Conservation (phyloP, 2,113 vertebrate species). For the Solea senegalensis region DNA sequence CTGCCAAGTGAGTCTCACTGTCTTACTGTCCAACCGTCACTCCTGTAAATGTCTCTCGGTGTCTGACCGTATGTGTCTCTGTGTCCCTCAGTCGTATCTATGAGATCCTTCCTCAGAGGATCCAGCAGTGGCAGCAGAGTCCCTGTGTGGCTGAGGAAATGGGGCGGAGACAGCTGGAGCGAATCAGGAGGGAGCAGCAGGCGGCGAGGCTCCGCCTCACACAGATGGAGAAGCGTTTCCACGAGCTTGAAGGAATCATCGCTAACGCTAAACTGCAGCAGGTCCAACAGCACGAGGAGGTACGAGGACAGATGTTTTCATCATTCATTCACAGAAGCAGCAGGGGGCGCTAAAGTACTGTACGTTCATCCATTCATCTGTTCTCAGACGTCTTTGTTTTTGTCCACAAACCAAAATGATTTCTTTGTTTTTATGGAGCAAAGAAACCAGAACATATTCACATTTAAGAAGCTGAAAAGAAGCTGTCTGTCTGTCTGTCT, state of each 20-base stretch:
- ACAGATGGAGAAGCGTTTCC: conserved; percentile 92
- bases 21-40: no score
- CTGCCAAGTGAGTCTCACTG: conserved; percentile 85
- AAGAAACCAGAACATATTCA: no score
- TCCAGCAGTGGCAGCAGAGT: conserved; percentile 97
- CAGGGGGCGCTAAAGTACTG: no score
- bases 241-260: conserved; percentile 91
- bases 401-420: no score
- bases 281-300: conserved; percentile 92
- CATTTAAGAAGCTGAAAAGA: no score
- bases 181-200: conserved; percentile 92
- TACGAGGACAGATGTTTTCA: conserved; percentile 38
- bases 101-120: conserved; percentile 94
- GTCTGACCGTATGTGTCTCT: background rate
- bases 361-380: no score
- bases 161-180: conserved; percentile 90
- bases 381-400: no score
- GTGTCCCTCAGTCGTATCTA: conserved; percentile 86
- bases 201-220: conserved; percentile 88
- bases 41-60: no score
- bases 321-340: no score
- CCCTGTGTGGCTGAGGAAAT: conserved; percentile 92
- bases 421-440: no score
- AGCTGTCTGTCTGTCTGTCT: background rate
- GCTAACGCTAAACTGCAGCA: conserved; percentile 91